Base-by-base conservation (phyloP, 2,113 vertebrate species). In the Archocentrus centrarchus region DNA sequence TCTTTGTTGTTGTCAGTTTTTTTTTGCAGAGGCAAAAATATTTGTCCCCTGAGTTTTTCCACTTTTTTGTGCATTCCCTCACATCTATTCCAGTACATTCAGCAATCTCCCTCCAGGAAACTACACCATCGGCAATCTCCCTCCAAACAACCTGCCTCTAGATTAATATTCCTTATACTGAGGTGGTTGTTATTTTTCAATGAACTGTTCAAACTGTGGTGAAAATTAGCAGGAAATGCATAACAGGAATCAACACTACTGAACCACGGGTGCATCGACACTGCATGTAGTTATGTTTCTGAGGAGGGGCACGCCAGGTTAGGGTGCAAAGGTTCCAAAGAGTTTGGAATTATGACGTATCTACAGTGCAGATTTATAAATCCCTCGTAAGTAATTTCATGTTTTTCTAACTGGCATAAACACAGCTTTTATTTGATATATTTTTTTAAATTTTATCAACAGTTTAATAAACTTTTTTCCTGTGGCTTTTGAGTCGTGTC, bases 351-450 rank as follows among this genome's bases (percentile, higher is more conserved):
- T 0, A 17, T 24, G 0, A 66, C 37, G 5, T 44, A 17, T 7
- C 37, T 66, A 44, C 1, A 0, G n/a, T 24, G n/a, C 6, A 0
- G 22, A 6, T 66, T 11, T 64, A 41, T 41, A 24, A 15, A 37
- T 64, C n/a, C 11, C 15, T 64, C 9, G n/a, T 44, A 41, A 68
- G 14, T 47, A 2, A 22, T 47, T 44, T 66, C 0, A 3, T 24
- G 13, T 66, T 66, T 66, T 68, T 3, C 2, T 44, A 27, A 47
- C 37, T 27, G 22, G 44, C 63, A 44, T 47, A 47, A 68, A 47
- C 64, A 27, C 39, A 47, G 64, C 22, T 27, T 68, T 66, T 66
- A 66, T 41, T 66, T 64, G 9, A 66, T 41, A 30, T 30, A 30
- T 30, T 30, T 30, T 30, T 30, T 30, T 4, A 2, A 9, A 7